A percentile compares a stretch with the other conserved stretches of the same genome.
Conservation (phyloP, 2,113 vertebrate genomes). For the Acrocephalus kingi region DNA sequence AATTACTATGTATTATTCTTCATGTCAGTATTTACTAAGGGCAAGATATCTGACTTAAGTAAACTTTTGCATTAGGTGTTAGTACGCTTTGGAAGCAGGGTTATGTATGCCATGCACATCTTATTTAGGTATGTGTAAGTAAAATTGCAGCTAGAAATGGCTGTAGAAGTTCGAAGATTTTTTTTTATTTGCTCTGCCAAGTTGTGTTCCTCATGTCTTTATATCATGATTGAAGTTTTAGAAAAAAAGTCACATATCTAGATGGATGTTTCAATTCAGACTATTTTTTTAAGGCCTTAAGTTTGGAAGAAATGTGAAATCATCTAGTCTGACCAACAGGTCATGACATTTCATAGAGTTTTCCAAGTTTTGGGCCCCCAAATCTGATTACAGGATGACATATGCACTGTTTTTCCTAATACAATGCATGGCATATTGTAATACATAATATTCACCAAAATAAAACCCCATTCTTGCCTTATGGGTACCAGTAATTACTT, state of each 20-base stretch:
- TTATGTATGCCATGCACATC: not conserved
- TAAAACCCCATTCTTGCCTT: not conserved
- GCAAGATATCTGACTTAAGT: not conserved
- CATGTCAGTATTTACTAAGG: not conserved
- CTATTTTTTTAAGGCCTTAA: not conserved
- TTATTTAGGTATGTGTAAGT: fast-evolving
- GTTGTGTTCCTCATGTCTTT: not conserved
- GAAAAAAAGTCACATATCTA: not conserved
- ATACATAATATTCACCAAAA: not conserved
- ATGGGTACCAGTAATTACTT: not conserved
- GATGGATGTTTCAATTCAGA: not conserved
- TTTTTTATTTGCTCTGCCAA: not conserved
- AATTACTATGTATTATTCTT: not conserved
- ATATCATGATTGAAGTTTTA: not conserved
- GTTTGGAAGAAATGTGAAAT: not conserved
- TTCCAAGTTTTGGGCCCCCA: not conserved
- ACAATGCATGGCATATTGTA: not conserved
- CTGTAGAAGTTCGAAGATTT: not conserved
- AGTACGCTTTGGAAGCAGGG: not conserved
- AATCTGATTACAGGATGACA: not conserved
- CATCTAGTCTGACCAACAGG: not conserved
- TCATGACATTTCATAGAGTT: not conserved
- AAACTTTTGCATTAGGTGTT: not conserved
- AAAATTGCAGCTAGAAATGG: not conserved
- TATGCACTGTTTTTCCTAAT: not conserved